Percentiles rank a stretch among this genome's conserved stretches.
phyloP scores from a whole-genome alignment of 1,140 invertebrate species.

The Berghia stephanieae region DNA sequence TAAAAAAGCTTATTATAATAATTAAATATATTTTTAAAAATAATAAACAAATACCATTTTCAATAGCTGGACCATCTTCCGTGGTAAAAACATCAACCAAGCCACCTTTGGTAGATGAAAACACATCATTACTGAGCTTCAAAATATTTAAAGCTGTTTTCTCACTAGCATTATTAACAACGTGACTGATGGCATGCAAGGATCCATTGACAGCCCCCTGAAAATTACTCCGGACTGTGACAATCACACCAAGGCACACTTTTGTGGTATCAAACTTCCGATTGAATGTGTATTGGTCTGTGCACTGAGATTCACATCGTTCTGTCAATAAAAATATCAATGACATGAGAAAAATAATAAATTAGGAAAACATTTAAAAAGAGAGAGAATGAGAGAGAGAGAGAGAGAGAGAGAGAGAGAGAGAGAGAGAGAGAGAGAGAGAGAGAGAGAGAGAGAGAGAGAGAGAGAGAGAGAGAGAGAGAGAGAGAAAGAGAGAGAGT shows the following conservation, averaged over 20 bases:
- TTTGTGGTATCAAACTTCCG: constrained; percentile 35
- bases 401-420: background rate
- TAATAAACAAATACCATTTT: constrained; percentile 20
- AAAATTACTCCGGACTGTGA: constrained; percentile 21
- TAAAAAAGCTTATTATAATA: too few relatives aligned
- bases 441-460: constrained; percentile 14
- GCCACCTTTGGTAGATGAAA: constrained; percentile 23
- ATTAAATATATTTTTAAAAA: background rate
- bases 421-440: constrained; percentile 2
- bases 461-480: background rate
- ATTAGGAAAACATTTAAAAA: too few relatives aligned
- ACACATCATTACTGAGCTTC: constrained; percentile 26
- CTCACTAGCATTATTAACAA: constrained; percentile 42
- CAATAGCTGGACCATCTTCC: constrained; percentile 36
- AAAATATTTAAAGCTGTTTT: constrained; percentile 32
- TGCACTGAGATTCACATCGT: constrained; percentile 27
- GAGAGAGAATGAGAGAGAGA: background rate
- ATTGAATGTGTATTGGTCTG: constrained; percentile 2
- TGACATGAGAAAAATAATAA: too few relatives aligned
- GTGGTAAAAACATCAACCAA: constrained; percentile 35
- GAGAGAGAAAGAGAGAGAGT: background rate
- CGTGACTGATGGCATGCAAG: constrained; percentile 33
- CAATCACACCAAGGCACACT: constrained; percentile 39
- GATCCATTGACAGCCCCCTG: background rate
- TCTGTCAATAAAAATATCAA: too few relatives aligned